phyloP scores from a whole-genome alignment of 2,113 vertebrate species.

The Eublepharis macularius region DNA sequence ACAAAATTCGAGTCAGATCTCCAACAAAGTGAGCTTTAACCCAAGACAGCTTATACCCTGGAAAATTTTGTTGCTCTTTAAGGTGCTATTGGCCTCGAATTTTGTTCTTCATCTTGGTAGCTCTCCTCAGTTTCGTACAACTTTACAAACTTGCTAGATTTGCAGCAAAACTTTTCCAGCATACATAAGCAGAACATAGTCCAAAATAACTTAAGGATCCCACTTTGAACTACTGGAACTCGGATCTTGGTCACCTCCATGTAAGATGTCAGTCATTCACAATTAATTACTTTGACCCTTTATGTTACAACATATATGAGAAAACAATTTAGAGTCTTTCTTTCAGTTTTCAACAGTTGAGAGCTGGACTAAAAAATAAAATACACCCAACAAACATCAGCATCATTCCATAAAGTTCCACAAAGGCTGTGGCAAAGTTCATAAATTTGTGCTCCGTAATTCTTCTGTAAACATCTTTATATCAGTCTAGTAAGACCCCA shows the following conservation, averaged over 20 bases:
- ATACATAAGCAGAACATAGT: no score
- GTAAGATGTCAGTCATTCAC: background rate
- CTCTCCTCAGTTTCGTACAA: background rate
- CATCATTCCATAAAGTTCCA: background rate
- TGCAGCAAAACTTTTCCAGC: background rate
- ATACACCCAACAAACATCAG: background rate
- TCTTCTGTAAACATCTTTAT: background rate
- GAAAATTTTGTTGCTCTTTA: no score
- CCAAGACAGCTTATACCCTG: no score
- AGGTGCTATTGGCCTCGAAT: no score
- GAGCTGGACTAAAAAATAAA: background rate
- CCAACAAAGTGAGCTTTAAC: no score
- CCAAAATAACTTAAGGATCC: background rate
- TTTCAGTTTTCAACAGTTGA: background rate
- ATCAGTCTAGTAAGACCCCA: background rate
- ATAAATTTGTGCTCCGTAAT: background rate
- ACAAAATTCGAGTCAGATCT: no score
- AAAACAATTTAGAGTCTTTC: background rate
- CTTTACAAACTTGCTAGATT: background rate
- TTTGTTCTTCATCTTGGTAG: background rate
- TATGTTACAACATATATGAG: background rate
- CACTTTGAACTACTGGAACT: no score
- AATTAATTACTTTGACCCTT: slow-evolving; percentile 21
- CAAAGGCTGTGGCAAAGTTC: background rate
- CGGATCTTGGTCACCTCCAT: background rate